A percentile compares a stretch with the other conserved stretches of the same genome.
These are phyloP conservation scores for Araneus ventricosus DNA, from an alignment of 1,140 invertebrate genomes.

Conservation along the genomic window DNA sequence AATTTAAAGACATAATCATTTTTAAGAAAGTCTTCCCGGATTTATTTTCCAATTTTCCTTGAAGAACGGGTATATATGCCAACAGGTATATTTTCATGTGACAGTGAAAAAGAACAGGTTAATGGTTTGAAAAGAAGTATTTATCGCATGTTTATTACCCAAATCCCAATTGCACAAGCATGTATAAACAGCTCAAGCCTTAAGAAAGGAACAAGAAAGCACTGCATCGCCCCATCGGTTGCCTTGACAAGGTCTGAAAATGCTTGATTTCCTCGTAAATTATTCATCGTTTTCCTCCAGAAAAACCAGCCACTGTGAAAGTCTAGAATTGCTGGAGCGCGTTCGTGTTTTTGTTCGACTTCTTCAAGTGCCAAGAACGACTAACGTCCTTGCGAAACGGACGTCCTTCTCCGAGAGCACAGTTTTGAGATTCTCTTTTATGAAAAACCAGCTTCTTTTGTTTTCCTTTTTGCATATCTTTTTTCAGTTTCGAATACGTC, in stretches of 20 bases:
- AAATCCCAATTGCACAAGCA: neutral
- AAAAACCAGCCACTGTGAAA: constrained; percentile 6
- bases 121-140: no score
- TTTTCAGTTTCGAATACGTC: neutral
- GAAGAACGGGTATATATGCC: no score
- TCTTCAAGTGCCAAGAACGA: neutral
- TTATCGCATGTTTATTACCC: no score
- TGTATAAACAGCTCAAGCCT: neutral
- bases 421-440: constrained; percentile 1
- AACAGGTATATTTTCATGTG: no score
- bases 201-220: neutral
- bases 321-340: neutral
- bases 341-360: neutral
- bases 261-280: neutral
- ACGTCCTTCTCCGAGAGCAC: neutral
- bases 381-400: constrained; percentile 33
- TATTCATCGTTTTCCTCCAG: neutral
- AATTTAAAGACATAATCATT: no score
- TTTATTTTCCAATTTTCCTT: no score
- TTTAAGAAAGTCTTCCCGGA: no score
- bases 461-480: neutral
- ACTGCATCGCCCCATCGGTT: neutral
- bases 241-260: neutral
- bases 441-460: neutral
- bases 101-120: no score